Evolutionary conservation across 1,140 invertebrate species (phyloP).

Genomic region (Drosophila bocki): DNA sequence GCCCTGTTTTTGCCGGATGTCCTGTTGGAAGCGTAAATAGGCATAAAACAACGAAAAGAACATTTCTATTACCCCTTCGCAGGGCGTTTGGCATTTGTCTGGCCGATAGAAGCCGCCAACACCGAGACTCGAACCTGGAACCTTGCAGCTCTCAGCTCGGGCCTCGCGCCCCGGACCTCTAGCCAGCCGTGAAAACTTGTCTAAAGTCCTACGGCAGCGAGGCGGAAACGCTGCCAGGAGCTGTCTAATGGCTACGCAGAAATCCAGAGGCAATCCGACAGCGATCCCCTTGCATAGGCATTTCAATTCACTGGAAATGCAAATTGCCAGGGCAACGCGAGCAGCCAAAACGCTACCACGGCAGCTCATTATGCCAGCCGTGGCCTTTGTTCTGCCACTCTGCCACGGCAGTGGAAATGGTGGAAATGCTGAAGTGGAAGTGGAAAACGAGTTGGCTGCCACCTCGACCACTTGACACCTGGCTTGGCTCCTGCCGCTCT

Average conservation of each 20-base stretch:
- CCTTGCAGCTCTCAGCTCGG: not conserved
- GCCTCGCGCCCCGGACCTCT: conserved; percentile 1
- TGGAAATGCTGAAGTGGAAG: conserved; percentile 23
- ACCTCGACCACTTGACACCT: conserved; percentile 54
- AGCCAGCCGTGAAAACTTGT: conserved; percentile 77
- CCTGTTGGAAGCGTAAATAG: conserved; percentile 82
- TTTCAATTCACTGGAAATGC: conserved; percentile 59
- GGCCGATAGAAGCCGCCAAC: conserved; percentile 29
- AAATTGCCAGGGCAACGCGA: conserved; percentile 66
- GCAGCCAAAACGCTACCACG: conserved; percentile 56
- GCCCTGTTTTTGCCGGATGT: conserved; percentile 80
- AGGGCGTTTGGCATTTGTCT: conserved; percentile 24
- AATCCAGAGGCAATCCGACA: conserved; percentile 43
- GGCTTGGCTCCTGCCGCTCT: conserved; percentile 12
- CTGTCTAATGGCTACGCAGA: conserved; percentile 81
- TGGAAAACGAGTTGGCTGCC: conserved; percentile 35
- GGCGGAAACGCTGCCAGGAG: conserved; percentile 71
- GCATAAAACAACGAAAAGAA: conserved; percentile 83
- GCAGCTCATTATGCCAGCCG: conserved; percentile 67
- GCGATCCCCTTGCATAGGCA: conserved; percentile 60
- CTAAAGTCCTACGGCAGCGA: conserved; percentile 64
- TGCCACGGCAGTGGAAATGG: conserved; percentile 11
- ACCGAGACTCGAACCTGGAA: conserved; percentile 2
- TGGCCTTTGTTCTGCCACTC: conserved; percentile 49
- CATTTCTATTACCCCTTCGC: conserved; percentile 76